A percentile compares a stretch with the other conserved stretches of the same genome.
Conservation (phyloP, 2,113 vertebrate species). For the Dasypus novemcinctus region DNA sequence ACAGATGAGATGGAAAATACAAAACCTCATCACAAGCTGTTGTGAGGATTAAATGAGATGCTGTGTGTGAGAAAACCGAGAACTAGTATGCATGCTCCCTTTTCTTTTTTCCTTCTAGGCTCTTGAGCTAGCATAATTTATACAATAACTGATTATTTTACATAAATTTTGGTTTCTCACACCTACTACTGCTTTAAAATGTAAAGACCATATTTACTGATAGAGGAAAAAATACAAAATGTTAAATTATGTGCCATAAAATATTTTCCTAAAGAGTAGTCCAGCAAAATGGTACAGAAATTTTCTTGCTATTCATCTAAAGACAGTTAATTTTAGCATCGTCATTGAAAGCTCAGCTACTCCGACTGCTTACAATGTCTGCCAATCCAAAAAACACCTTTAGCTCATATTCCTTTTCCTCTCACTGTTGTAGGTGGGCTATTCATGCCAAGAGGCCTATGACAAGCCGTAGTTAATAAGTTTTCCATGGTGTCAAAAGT, state of each 20-base stretch:
- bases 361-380: conserved; percentile 68
- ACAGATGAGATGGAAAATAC: neutral
- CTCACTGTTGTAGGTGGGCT: conserved; percentile 62
- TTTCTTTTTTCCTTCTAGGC: neutral
- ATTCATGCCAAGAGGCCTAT: conserved; percentile 72
- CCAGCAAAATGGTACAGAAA: neutral
- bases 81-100: neutral
- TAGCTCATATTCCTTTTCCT: conserved; percentile 72
- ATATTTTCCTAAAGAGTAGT: neutral
- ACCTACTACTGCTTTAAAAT: conserved; percentile 30
- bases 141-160: neutral
- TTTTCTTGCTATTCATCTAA: conserved; percentile 14
- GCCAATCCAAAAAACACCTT: conserved; percentile 53
- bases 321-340: conserved; percentile 61
- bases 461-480: conserved; percentile 85
- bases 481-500: conserved; percentile 87
- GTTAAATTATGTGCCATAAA: neutral
- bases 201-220: neutral
- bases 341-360: conserved; percentile 65
- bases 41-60: neutral
- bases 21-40: neutral
- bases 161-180: neutral
- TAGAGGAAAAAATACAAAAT: neutral
- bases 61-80: neutral
- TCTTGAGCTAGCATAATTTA: neutral